A percentile compares a stretch with the other conserved stretches of the same genome.
Conservation (phyloP, 23 tunicate genomes). For the Aplidium turbinatum region DNA sequence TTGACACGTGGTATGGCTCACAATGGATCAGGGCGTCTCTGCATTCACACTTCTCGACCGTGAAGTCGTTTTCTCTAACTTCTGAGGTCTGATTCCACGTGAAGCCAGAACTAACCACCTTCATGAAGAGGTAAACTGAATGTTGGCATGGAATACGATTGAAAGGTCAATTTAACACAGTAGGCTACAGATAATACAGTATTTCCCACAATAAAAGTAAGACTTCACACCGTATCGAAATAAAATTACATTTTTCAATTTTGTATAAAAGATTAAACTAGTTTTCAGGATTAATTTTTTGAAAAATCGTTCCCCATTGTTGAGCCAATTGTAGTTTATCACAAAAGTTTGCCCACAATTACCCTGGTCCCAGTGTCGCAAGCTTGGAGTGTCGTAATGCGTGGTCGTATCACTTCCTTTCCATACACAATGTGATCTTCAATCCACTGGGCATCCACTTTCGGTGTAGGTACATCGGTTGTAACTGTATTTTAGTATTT, state of each 20-base stretch:
- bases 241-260: neutral
- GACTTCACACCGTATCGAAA: too few species aligned
- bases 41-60: slow-evolving; percentile 70
- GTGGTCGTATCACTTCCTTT: slow-evolving; percentile 39
- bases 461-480: slow-evolving; percentile 49
- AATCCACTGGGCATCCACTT: slow-evolving; percentile 61
- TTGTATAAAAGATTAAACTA: neutral
- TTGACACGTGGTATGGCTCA: slow-evolving; percentile 33
- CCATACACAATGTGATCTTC: slow-evolving; percentile 73
- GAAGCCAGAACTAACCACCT: slow-evolving; percentile 90
- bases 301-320: too few species aligned
- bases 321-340: too few species aligned
- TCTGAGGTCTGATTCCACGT: slow-evolving; percentile 84
- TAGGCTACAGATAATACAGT: too few species aligned
- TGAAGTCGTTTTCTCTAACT: slow-evolving; percentile 20
- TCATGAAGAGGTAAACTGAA: too few species aligned
- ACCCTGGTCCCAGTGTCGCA: slow-evolving; percentile 87
- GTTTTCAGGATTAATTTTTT: neutral
- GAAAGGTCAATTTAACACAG: too few species aligned
- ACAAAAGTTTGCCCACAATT: too few species aligned
- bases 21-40: slow-evolving; percentile 79
- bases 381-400: slow-evolving; percentile 79
- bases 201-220: too few species aligned
- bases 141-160: too few species aligned
- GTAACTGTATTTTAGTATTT: slow-evolving; percentile 21